phyloP scores from a whole-genome alignment of 2,113 vertebrate species.

The Oceanites oceanicus region DNA sequence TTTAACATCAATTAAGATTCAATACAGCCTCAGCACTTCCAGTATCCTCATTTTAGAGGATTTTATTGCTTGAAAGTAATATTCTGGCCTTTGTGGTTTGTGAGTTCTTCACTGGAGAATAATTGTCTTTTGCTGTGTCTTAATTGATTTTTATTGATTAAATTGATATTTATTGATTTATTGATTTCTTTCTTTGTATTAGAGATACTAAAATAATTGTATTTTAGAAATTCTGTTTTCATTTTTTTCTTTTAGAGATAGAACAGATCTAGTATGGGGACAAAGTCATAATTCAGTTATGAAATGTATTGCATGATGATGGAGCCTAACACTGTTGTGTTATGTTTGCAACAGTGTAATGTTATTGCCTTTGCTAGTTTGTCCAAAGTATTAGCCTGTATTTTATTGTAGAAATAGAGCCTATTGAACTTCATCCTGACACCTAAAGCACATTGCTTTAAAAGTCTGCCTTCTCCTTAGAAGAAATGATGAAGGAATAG shows the following conservation, averaged over 20 bases:
- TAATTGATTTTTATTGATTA: neutral
- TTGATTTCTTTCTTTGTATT: neutral
- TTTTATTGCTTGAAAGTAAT: neutral
- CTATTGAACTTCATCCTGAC: neutral
- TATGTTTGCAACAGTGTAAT: neutral
- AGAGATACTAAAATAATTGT: neutral
- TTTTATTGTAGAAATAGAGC: neutral
- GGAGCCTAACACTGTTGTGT: neutral
- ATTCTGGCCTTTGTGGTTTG: neutral
- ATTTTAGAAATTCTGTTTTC: neutral
- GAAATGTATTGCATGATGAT: neutral
- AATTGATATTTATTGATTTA: neutral
- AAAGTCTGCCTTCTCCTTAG: neutral
- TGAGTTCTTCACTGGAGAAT: neutral
- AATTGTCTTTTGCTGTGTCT: neutral
- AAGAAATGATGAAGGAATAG: neutral
- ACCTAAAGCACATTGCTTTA: neutral
- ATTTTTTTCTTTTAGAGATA: neutral
- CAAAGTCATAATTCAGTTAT: neutral
- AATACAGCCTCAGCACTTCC: neutral
- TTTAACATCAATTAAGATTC: neutral
- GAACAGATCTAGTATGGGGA: neutral
- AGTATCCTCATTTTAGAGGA: neutral
- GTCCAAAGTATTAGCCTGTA: neutral
- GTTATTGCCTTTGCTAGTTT: neutral